Conservation (phyloP, 2,888 invertebrate genomes). For the Portevinia maculata region DNA sequence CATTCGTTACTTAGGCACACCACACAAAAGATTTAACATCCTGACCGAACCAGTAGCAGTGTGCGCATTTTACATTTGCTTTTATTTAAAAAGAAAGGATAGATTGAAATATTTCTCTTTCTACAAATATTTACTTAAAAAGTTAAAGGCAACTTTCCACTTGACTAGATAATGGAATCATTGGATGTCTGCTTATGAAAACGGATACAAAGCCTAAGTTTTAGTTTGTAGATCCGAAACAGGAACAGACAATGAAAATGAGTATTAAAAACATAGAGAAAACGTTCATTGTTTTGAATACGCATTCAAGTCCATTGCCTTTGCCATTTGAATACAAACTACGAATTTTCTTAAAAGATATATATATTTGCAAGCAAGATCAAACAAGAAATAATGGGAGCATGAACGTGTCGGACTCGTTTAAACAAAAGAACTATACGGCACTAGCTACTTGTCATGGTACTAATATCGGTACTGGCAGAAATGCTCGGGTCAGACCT, state of each 20-base stretch:
- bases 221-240: constrained; percentile 6
- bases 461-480: too few species aligned
- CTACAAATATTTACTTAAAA: constrained; percentile 49
- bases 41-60: constrained; percentile 32
- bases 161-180: constrained; percentile 60
- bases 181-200: constrained; percentile 11
- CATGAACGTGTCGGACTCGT: too few species aligned
- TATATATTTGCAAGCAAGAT: too few species aligned
- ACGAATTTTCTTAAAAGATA: constrained; percentile 4
- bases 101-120: constrained; percentile 15
- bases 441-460: too few species aligned
- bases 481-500: too few species aligned
- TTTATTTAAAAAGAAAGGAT: constrained; percentile 18
- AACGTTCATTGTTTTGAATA: constrained; percentile 2
- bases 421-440: too few species aligned
- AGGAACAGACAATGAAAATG: constrained; percentile 3
- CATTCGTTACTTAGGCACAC: constrained; percentile 33
- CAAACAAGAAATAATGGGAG: too few species aligned
- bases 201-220: constrained; percentile 24
- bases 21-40: constrained; percentile 30
- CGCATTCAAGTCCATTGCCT: neutral
- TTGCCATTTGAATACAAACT: constrained; percentile 5
- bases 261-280: constrained; percentile 14
- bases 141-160: constrained; percentile 52
- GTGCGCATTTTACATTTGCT: constrained; percentile 30